These are phyloP conservation scores for Chaenocephalus aceratus DNA, from an alignment of 2,113 vertebrate genomes.

Conservation along the genomic window DNA sequence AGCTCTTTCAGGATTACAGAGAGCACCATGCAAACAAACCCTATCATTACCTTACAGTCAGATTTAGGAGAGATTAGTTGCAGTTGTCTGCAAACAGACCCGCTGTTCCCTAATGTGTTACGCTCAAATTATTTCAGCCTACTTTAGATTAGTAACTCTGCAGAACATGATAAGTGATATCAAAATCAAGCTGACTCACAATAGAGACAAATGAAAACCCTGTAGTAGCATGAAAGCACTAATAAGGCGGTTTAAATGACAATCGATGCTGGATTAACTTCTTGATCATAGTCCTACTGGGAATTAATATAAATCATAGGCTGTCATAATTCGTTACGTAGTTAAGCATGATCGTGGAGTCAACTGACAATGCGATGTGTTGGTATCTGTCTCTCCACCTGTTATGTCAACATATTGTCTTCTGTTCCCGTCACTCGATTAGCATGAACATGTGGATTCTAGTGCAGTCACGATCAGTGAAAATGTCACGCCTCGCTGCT, in stretches of 20 bases:
- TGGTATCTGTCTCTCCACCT: constrained; percentile 26
- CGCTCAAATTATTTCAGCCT: not conserved
- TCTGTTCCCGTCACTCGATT: not conserved
- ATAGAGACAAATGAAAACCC: no score
- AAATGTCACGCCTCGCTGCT: not conserved
- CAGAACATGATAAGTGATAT: not conserved
- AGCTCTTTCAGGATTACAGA: constrained; percentile 42
- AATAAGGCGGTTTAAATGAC: not conserved
- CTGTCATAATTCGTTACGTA: not conserved
- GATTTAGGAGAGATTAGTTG: constrained; percentile 52
- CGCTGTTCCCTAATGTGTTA: constrained; percentile 25
- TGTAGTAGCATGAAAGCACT: not conserved
- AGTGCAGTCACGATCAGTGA: constrained; percentile 18
- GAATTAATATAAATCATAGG: not conserved
- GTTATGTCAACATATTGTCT: constrained; percentile 48
- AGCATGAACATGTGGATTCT: constrained; percentile 33
- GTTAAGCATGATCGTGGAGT: not conserved
- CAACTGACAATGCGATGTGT: not conserved
- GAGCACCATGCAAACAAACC: constrained; percentile 57
- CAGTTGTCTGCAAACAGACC: constrained; percentile 12
- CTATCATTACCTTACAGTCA: constrained; percentile 58
- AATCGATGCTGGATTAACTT: not conserved
- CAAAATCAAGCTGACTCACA: no score
- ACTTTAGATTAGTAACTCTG: constrained; percentile 15
- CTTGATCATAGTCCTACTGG: not conserved